Evolutionary conservation across 2,113 vertebrate genomes (phyloP).

Genomic region (Cyanoderma ruficeps): DNA sequence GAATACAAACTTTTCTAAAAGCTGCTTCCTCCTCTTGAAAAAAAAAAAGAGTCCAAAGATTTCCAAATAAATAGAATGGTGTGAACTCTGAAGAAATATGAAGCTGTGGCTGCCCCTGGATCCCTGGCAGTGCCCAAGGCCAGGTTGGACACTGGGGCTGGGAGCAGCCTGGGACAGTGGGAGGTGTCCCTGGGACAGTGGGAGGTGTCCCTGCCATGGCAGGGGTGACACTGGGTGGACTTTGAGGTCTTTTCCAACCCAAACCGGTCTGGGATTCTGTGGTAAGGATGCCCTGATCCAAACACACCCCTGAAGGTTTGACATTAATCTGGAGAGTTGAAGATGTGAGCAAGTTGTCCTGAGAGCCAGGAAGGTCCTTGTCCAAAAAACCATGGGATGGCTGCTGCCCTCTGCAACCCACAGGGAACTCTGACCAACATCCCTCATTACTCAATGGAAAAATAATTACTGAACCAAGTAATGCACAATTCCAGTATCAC

Average conservation of each 20-base stretch:
- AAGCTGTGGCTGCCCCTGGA: not conserved
- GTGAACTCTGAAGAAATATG: not conserved
- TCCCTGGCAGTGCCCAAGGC: not conserved
- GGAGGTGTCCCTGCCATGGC: not conserved
- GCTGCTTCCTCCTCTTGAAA: not conserved
- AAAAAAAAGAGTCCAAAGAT: too few relatives aligned
- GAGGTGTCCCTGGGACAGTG: not conserved
- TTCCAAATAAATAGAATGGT: not conserved
- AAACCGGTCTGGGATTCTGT: not conserved
- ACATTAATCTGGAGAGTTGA: not conserved
- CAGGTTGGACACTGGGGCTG: accelerated
- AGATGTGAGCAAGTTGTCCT: not conserved
- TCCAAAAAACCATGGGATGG: not conserved
- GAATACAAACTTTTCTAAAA: not conserved
- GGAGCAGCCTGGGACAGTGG: not conserved
- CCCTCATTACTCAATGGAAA: accelerated
- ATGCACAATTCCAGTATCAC: not conserved
- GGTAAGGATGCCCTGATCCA: not conserved
- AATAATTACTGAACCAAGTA: not conserved
- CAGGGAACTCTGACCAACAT: not conserved
- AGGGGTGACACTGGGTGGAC: accelerated
- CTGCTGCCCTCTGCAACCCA: not conserved
- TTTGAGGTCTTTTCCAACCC: not conserved
- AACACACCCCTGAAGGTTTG: not conserved
- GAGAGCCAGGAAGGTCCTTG: not conserved